phyloP scores from a whole-genome alignment of 2,797 vertebrate species.

The Bryconaethiops microstoma region DNA sequence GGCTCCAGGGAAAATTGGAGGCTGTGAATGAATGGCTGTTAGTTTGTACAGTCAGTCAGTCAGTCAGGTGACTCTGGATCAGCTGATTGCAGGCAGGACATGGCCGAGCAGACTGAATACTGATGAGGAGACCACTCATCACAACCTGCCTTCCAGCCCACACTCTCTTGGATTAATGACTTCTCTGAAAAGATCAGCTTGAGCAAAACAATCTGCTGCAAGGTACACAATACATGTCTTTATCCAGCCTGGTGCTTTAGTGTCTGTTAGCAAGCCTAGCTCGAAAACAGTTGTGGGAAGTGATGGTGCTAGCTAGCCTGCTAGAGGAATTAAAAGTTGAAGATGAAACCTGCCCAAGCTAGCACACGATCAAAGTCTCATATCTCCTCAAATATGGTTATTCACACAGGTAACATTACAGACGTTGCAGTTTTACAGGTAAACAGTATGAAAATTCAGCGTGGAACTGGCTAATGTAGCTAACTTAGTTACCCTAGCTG shows the following conservation, averaged over 20 bases:
- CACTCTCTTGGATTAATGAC: slow-evolving; percentile 64
- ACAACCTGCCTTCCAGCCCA: slow-evolving; percentile 61
- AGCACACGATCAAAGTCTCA: neutral
- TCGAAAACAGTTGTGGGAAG: neutral
- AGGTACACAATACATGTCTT: neutral
- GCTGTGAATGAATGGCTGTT: neutral
- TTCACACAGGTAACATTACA: neutral
- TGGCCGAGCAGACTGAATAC: slow-evolving; percentile 80
- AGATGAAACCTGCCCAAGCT: neutral
- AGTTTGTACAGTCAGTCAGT: neutral
- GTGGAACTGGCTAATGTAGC: neutral
- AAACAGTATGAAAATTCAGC: neutral
- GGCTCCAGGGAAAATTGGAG: neutral
- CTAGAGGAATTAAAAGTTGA: neutral
- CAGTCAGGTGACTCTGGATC: slow-evolving; percentile 74
- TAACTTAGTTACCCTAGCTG: neutral
- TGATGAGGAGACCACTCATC: slow-evolving; percentile 68
- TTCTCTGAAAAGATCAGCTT: slow-evolving; percentile 46
- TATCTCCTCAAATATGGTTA: neutral
- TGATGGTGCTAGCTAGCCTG: neutral
- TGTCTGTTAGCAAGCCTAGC: neutral
- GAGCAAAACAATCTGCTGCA: neutral
- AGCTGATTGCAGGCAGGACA: slow-evolving; percentile 82
- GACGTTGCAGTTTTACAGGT: neutral
- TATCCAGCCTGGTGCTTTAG: neutral